A percentile compares a stretch with the other conserved stretches of the same genome.
Conservation (phyloP, 1,140 invertebrate genomes). For the Drosophila punjabiensis region DNA sequence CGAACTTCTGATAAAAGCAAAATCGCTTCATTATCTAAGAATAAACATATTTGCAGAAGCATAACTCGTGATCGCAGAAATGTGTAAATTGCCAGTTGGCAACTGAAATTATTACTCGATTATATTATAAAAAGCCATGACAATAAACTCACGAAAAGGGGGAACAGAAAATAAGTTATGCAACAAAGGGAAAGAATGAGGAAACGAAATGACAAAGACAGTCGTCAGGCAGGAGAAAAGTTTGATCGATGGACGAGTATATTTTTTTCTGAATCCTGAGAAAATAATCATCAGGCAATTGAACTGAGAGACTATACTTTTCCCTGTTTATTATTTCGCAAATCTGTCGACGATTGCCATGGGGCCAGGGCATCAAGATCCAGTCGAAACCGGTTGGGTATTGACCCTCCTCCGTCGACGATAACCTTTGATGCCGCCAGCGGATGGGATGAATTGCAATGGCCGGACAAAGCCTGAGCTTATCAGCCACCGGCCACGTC, state of each 20-base stretch:
- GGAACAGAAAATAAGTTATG: constrained; percentile 25
- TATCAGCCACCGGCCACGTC: constrained; percentile 33
- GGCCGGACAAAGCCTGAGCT: constrained; percentile 20
- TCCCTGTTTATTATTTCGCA: constrained; percentile 19
- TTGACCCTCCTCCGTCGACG: constrained; percentile 35
- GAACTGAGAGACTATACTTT: constrained; percentile 19
- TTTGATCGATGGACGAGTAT: constrained; percentile 52
- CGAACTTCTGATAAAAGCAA: constrained; percentile 39
- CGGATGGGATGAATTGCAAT: constrained; percentile 50
- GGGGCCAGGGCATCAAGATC: constrained; percentile 17
- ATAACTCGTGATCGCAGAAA: constrained; percentile 44
- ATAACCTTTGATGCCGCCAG: constrained; percentile 53
- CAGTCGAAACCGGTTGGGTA: constrained; percentile 31
- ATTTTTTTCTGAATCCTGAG: constrained; percentile 9
- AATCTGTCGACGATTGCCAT: constrained; percentile 24
- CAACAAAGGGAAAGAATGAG: constrained; percentile 17
- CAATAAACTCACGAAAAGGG: constrained; percentile 16
- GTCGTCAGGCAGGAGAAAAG: constrained; percentile 1
- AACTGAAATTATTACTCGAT: constrained; percentile 24
- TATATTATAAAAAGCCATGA: constrained; percentile 21
- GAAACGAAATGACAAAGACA: constrained; percentile 7
- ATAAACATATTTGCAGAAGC: constrained; percentile 8
- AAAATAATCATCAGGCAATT: constrained; percentile 15
- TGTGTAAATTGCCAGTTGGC: constrained; percentile 48
- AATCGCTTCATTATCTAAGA: constrained; percentile 29